Base-by-base conservation (phyloP, 2,113 vertebrate species). In the Heterocephalus glaber region DNA sequence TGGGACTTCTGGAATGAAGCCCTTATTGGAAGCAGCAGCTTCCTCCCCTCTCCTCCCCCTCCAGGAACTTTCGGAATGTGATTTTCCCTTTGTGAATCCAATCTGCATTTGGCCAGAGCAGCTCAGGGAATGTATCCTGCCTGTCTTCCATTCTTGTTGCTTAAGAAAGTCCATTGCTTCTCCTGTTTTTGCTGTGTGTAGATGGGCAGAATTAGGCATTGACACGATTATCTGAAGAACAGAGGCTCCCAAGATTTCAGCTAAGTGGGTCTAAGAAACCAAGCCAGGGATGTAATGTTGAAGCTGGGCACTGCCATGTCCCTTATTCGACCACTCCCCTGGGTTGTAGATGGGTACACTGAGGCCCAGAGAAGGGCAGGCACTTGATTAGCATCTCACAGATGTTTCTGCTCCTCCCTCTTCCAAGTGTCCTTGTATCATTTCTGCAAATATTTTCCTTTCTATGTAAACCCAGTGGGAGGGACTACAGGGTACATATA, bases 1-100 rank as follows among this genome's bases (percentile, higher is more conserved):
- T 97, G 97, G 95, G 95, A 86, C 90, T 95, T 92, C 94, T 97
- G 97, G 97, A 96, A 97, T 95, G 96, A 93, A 92, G 86, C 68
- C 84, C 94, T 95, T 76, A 90, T 81, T 89, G 94, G 95, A 96
- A 97, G 92, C 92, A 74, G 35, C 13, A 24, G 96, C 70, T 88
- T 93, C 61, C 94, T 86, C 44, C 38, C 12, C 7, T 38, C 0
- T 2, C 41, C 28, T 26, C 86, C 81, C 14, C 20, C 83, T 96
- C 56, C 70, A 70, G 70, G 85, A 89, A 41, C 77, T 95, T 54
- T 38, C 0, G 61, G 82, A 92, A 86, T 96, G 70, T 93, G 92
- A 77, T 94, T 97, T 38, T 4, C 91, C 68, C 8, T 93, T 74
- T 79, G 85, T 61, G 60, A 81, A 86, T 76, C 86, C 41, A 61